Conservation (phyloP, 2,113 vertebrate genomes). For the Corynorhinus townsendii region DNA sequence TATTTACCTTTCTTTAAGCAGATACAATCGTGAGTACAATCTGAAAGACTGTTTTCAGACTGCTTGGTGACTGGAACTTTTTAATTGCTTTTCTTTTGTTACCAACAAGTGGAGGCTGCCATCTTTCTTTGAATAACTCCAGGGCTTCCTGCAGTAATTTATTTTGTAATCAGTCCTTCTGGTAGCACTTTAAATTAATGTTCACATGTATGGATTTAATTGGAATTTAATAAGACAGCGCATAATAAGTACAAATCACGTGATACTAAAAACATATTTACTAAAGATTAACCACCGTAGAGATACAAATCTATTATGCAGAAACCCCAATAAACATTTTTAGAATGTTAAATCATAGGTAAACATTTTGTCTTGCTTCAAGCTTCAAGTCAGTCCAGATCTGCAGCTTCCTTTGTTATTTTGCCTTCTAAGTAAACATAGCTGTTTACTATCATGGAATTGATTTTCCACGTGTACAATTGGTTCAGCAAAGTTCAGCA, state of each 20-base stretch:
- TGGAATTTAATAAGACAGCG: conserved; percentile 63
- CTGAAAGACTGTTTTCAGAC: conserved; percentile 9
- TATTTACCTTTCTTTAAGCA: background rate
- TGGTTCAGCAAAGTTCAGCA: background rate
- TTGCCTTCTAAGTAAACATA: conserved; percentile 45
- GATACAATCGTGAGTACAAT: background rate
- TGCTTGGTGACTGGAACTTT: conserved; percentile 30
- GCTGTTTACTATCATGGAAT: conserved; percentile 21
- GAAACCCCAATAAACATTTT: conserved; percentile 35
- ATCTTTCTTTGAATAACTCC: conserved; percentile 39
- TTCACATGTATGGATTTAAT: conserved; percentile 60
- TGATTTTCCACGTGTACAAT: background rate
- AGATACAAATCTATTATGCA: conserved; percentile 57
- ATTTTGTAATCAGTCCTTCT: conserved; percentile 61
- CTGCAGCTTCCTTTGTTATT: conserved; percentile 23
- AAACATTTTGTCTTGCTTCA: conserved; percentile 45
- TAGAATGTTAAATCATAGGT: conserved; percentile 36
- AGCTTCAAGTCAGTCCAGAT: conserved; percentile 48
- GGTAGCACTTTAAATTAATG: conserved; percentile 59
- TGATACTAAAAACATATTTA: conserved; percentile 63
- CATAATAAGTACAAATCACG: conserved; percentile 52
- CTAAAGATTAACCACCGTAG: conserved; percentile 54
- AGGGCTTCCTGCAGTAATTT: conserved; percentile 43
- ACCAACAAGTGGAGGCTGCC: background rate
- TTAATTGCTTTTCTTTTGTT: conserved; percentile 38